Evolutionary conservation across 2,888 invertebrate genomes (phyloP).

Genomic region (Cyclophora albipunctata): DNA sequence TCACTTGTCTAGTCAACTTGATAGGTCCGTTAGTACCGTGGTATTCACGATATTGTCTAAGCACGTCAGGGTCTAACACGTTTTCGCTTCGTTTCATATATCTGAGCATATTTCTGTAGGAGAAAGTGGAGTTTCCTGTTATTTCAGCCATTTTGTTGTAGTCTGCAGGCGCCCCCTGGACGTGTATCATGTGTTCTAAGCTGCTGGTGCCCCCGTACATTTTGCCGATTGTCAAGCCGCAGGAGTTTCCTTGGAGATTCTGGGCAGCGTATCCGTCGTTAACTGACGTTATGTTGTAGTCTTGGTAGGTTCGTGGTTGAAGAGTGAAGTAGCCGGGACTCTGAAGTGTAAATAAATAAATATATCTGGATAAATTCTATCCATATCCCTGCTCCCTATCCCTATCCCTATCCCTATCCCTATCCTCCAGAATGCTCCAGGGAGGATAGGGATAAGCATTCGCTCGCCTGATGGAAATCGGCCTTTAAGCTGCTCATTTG

Average conservation of each 20-base stretch:
- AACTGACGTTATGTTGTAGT: conserved; percentile 27
- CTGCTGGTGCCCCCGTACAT: conserved; percentile 41
- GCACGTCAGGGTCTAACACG: conserved; percentile 20
- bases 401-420: too few relatives aligned
- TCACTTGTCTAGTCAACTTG: conserved; percentile 19
- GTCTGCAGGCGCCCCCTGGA: conserved; percentile 26
- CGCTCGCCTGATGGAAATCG: too few relatives aligned
- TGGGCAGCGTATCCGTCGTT: conserved; percentile 25
- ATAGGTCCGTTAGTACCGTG: conserved; percentile 28
- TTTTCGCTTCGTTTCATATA: conserved; percentile 37
- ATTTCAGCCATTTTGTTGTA: conserved; percentile 28
- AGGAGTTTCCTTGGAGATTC: conserved; percentile 8
- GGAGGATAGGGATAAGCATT: too few relatives aligned
- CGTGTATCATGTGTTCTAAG: conserved; percentile 26
- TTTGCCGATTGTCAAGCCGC: conserved; percentile 29
- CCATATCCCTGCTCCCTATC: too few relatives aligned
- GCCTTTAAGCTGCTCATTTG: too few relatives aligned
- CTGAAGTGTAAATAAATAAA: conserved; percentile 19
- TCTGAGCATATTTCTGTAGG: conserved; percentile 20
- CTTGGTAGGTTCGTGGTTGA: conserved; percentile 19
- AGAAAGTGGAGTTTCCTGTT: conserved; percentile 27
- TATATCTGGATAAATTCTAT: too few relatives aligned
- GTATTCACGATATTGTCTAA: conserved; percentile 3
- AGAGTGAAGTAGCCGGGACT: conserved; percentile 23
- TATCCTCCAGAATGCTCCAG: too few relatives aligned